Conservation (phyloP, 2,888 invertebrate species). For the Liodrosophila aerea region DNA sequence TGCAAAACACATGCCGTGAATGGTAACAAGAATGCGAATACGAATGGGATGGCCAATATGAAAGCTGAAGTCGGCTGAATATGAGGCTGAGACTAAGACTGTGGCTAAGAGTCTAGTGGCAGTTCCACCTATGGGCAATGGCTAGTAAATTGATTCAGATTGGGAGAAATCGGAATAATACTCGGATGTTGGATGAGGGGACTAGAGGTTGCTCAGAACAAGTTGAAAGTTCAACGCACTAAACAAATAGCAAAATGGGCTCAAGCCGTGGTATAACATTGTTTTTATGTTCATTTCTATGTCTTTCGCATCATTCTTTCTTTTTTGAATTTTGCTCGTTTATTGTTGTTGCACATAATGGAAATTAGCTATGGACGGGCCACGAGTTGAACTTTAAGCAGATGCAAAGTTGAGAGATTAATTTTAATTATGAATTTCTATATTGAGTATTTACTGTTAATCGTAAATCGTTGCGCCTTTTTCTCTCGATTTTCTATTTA, state of each 20-base stretch:
- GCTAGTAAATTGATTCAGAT: slow-evolving; percentile 58
- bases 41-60: slow-evolving; percentile 19
- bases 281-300: no score
- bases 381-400: slow-evolving; percentile 45
- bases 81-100: no score
- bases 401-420: slow-evolving; percentile 40
- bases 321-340: slow-evolving; percentile 13
- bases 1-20: slow-evolving; percentile 44
- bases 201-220: slow-evolving; percentile 14
- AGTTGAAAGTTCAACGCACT: slow-evolving; percentile 73
- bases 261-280: slow-evolving; percentile 28
- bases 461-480: slow-evolving; percentile 5
- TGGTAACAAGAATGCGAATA: slow-evolving; percentile 32
- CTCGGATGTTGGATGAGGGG: slow-evolving; percentile 10
- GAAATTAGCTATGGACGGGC: slow-evolving; percentile 52
- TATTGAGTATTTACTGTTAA: slow-evolving; percentile 41
- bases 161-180: slow-evolving; percentile 38
- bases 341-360: slow-evolving; percentile 33
- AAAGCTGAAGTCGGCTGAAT: slow-evolving; percentile 13
- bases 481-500: slow-evolving; percentile 3
- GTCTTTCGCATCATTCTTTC: slow-evolving; percentile 10
- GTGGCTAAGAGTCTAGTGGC: slow-evolving; percentile 11
- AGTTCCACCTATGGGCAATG: slow-evolving; percentile 33
- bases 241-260: slow-evolving; percentile 21
- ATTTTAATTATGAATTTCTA: slow-evolving; percentile 44